These are phyloP conservation scores for Boleophthalmus pectinirostris DNA, from an alignment of 2,113 vertebrate species.

Conservation along the genomic window DNA sequence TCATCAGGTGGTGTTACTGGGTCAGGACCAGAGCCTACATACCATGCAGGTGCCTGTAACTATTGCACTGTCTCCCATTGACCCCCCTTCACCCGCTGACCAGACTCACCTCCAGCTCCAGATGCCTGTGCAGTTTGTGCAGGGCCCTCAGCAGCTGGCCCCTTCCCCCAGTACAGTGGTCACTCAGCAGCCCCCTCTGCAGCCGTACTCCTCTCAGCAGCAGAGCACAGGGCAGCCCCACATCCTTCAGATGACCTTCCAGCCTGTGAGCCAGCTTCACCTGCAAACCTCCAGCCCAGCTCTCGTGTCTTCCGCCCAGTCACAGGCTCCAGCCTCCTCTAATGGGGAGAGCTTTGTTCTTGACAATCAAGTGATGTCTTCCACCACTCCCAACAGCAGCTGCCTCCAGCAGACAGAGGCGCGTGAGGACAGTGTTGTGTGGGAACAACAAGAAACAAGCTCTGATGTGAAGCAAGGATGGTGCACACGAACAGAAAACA, in stretches of 20 bases:
- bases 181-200: conserved; percentile 64
- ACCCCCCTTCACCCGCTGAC: conserved; percentile 62
- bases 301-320: conserved; percentile 51
- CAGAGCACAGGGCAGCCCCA: conserved; percentile 70
- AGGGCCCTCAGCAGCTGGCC: conserved; percentile 68
- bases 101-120: conserved; percentile 75
- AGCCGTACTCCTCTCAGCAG: conserved; percentile 60
- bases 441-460: conserved; percentile 54
- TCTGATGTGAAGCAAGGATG: conserved; percentile 52
- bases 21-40: conserved; percentile 74
- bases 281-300: conserved; percentile 52
- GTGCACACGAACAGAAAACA: conserved; percentile 20
- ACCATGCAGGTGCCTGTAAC: conserved; percentile 77
- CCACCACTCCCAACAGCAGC: conserved; percentile 59
- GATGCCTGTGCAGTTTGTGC: conserved; percentile 77
- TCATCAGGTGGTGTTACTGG: conserved; percentile 75
- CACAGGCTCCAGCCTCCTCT: conserved; percentile 50
- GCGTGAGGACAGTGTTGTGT: conserved; percentile 50
- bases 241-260: conserved; percentile 78
- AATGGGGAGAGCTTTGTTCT: conserved; percentile 63
- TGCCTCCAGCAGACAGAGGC: conserved; percentile 72
- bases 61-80: conserved; percentile 71
- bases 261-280: conserved; percentile 67
- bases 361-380: conserved; percentile 53
- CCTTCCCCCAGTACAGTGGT: conserved; percentile 59